Conservation (phyloP, 1,140 invertebrate genomes). For the Lepidostoma basale region DNA sequence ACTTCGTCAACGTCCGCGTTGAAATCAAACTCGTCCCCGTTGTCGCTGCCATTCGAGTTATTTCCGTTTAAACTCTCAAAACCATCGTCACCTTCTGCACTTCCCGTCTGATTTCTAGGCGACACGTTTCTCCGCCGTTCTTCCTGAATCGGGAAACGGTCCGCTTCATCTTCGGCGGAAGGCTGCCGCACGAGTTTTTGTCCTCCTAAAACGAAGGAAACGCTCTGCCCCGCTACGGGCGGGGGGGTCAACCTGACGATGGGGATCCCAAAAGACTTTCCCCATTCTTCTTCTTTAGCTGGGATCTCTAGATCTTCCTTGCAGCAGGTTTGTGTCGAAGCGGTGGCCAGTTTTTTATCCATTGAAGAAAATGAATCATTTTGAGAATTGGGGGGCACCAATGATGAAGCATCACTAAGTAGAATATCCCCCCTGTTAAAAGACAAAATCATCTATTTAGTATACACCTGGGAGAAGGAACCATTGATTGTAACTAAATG, state of each 20-base stretch:
- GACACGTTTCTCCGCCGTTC: constrained; percentile 1
- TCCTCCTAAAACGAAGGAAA: constrained; percentile 34
- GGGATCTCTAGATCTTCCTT: not conserved
- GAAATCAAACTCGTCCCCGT: constrained; percentile 48
- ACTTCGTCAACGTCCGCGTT: constrained; percentile 38
- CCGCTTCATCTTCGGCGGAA: constrained; percentile 29
- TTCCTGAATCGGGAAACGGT: constrained; percentile 18
- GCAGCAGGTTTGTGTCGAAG: constrained; percentile 24
- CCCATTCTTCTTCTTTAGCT: constrained; percentile 18
- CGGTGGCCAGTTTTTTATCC: not conserved
- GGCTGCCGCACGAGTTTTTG: constrained; percentile 1
- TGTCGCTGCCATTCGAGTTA: constrained; percentile 71
- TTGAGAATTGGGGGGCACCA: too few relatives aligned
- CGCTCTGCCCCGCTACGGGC: constrained; percentile 7
- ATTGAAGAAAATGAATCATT: not conserved
- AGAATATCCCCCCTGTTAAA: too few relatives aligned
- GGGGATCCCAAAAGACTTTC: constrained; percentile 28
- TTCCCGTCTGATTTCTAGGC: not conserved
- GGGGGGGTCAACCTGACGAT: constrained; percentile 40
- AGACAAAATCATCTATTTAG: too few relatives aligned
- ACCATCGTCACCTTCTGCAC: constrained; percentile 73
- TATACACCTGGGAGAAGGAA: too few relatives aligned
- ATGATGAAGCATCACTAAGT: too few relatives aligned
- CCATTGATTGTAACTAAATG: too few relatives aligned
- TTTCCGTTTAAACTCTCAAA: constrained; percentile 87